Conservation (phyloP, 2,113 vertebrate species). For the Rhabdornis inornatus region DNA sequence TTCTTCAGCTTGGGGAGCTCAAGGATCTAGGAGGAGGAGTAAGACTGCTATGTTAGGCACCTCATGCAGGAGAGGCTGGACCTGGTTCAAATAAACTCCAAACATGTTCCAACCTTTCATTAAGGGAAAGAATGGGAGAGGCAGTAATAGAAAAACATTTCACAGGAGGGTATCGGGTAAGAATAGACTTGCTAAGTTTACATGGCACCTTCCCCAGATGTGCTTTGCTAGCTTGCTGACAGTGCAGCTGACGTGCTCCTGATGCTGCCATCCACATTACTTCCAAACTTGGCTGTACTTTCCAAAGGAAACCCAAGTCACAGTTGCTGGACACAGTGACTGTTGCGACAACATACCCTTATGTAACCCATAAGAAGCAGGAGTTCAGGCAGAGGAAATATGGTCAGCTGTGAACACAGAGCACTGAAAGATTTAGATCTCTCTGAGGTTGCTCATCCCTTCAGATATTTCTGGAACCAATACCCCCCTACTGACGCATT, state of each 20-base stretch:
- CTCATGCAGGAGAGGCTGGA: background rate
- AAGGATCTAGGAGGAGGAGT: background rate
- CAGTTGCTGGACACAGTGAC: background rate
- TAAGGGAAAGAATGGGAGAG: background rate
- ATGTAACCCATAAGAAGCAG: accelerated
- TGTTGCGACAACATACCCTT: background rate
- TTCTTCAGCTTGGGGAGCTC: background rate
- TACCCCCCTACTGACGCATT: background rate
- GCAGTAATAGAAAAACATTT: background rate
- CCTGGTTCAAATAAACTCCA: background rate
- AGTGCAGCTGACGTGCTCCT: background rate
- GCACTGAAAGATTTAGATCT: background rate
- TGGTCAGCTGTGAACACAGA: accelerated
- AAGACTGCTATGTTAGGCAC: background rate
- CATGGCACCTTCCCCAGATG: background rate
- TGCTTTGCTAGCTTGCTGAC: background rate
- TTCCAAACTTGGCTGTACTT: background rate
- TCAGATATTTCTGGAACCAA: background rate
- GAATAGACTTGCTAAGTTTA: background rate
- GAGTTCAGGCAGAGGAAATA: background rate
- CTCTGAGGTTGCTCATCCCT: background rate
- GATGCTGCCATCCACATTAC: background rate
- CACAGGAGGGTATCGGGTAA: background rate
- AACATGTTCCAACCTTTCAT: background rate
- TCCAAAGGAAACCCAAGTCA: background rate